phyloP scores from a whole-genome alignment of 2,113 vertebrate species.

The Campylomormyrus numenius region DNA sequence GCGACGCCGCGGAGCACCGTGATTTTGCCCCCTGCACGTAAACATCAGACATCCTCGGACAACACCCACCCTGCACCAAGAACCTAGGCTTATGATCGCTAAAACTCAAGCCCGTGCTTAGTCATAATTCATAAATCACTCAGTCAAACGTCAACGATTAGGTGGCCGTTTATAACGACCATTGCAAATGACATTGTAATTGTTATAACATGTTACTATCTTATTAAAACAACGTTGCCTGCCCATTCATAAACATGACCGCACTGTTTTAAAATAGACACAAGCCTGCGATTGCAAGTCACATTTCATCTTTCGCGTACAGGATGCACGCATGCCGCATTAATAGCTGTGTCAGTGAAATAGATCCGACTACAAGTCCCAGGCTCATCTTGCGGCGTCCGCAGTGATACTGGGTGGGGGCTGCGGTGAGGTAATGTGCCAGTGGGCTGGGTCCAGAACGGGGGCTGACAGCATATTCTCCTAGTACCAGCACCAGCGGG shows the following conservation, averaged over 20 bases:
- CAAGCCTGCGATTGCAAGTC: not conserved
- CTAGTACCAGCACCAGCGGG: constrained; percentile 3
- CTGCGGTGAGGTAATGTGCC: constrained; percentile 26
- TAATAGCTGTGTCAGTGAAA: not conserved
- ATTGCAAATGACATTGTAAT: not conserved
- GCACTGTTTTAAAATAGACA: not conserved
- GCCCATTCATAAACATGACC: not conserved
- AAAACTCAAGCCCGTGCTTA: not conserved
- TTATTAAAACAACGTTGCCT: not conserved
- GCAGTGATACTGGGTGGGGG: constrained; percentile 61
- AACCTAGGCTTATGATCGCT: not conserved
- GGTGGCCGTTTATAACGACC: not conserved
- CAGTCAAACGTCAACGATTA: not conserved
- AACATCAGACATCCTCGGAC: constrained; percentile 5
- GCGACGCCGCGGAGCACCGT: not conserved
- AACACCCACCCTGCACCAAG: not conserved
- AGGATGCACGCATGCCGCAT: not conserved
- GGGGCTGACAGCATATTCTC: constrained; percentile 18
- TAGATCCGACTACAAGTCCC: constrained; percentile 46
- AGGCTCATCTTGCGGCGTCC: constrained; percentile 39
- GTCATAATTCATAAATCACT: not conserved
- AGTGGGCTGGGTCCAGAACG: constrained; percentile 16
- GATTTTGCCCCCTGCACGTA: not conserved
- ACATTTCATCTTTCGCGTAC: not conserved
- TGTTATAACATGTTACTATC: not conserved